phyloP scores from a whole-genome alignment of 2,797 vertebrate species.

The Alcedo quadribrachys region DNA sequence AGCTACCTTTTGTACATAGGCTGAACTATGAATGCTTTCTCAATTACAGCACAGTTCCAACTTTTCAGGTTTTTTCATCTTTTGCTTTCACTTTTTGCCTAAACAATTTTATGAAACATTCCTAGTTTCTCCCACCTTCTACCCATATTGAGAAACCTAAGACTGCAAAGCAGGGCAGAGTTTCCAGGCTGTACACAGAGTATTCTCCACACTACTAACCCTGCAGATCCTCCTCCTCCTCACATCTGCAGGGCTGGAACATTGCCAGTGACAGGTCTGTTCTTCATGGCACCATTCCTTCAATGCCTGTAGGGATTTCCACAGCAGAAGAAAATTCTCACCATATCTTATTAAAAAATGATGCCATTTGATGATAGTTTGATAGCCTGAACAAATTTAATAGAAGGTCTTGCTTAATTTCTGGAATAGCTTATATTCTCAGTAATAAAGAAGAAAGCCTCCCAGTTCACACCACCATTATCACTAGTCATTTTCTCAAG shows the following conservation, averaged over 20 bases:
- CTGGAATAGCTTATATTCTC: not conserved
- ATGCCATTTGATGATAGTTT: slow-evolving; percentile 24
- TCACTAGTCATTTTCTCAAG: not conserved
- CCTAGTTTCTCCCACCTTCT: slow-evolving; percentile 27
- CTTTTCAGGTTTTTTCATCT: not conserved
- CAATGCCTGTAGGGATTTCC: slow-evolving; percentile 10
- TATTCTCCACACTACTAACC: slow-evolving; percentile 20
- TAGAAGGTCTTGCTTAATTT: not conserved
- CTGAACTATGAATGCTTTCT: not conserved
- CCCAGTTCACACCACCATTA: not conserved
- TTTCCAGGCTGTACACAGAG: slow-evolving; percentile 2
- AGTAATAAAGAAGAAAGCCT: not conserved
- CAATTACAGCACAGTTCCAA: not conserved
- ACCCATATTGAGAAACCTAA: slow-evolving; percentile 16
- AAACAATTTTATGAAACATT: not conserved
- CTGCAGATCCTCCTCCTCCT: slow-evolving; percentile 57
- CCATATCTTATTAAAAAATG: slow-evolving; percentile 5
- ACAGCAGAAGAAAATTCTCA: slow-evolving; percentile 50
- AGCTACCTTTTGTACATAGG: not conserved
- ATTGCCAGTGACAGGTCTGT: slow-evolving; percentile 54
- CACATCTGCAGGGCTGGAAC: slow-evolving; percentile 69
- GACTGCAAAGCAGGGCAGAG: slow-evolving; percentile 16
- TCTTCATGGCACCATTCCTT: slow-evolving; percentile 50
- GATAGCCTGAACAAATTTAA: not conserved
- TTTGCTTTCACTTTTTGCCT: slow-evolving; percentile 7